phyloP scores from a whole-genome alignment of 2,888 invertebrate genomes.

The Calliopum simillimum region DNA sequence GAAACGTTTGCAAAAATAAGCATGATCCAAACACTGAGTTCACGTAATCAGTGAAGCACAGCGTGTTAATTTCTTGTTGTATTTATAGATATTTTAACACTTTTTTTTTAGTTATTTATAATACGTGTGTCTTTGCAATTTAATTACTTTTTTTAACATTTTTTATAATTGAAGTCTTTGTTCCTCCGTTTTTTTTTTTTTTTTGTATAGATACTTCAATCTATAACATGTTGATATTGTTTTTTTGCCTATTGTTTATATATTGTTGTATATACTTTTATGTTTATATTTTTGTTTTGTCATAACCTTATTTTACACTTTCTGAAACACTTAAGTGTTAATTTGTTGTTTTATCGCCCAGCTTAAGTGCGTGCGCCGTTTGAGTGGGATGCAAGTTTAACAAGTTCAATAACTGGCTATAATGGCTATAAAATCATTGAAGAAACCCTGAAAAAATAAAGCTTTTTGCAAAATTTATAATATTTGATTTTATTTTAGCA shows the following conservation, averaged over 20 bases:
- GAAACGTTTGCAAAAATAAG: conserved; percentile 15
- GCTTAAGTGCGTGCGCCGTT: background rate
- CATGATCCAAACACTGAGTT: conserved; percentile 17
- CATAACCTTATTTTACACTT: too few species aligned
- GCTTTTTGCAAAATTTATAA: background rate
- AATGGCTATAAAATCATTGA: conserved; percentile 5
- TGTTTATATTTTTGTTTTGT: background rate
- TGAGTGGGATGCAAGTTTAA: conserved; percentile 4
- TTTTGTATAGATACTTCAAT: too few species aligned
- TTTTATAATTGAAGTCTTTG: background rate
- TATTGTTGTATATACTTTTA: too few species aligned
- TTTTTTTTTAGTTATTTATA: background rate
- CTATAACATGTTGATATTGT: too few species aligned
- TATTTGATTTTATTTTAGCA: background rate
- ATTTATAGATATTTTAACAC: conserved; percentile 1
- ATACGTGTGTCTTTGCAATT: background rate
- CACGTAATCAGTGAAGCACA: conserved; percentile 10
- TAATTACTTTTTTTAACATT: background rate
- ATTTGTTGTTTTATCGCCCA: background rate
- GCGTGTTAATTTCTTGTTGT: conserved; percentile 1
- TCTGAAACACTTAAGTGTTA: background rate
- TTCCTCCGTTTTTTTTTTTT: background rate
- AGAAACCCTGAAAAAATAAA: conserved; percentile 18
- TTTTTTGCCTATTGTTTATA: background rate
- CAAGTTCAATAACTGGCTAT: conserved; percentile 16